Evolutionary conservation across 1,140 invertebrate genomes (phyloP).

Genomic region (Hylaeus volcanicus): DNA sequence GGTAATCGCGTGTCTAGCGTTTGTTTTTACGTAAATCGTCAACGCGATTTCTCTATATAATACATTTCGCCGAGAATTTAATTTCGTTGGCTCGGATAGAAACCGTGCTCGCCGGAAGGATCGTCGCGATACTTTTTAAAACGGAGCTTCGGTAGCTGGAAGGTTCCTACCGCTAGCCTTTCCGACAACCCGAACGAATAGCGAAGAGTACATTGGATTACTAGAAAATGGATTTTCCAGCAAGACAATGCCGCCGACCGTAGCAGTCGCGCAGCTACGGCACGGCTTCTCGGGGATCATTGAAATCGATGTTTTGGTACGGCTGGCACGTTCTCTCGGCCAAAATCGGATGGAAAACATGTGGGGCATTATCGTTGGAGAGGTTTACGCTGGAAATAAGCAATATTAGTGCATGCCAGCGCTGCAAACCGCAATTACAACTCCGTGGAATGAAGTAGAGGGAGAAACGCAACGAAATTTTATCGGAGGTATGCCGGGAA

Average conservation of each 20-base stretch:
- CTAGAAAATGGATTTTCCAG: constrained; percentile 4
- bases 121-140: too few relatives aligned
- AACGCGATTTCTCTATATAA: too few relatives aligned
- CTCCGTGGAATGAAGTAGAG: background rate
- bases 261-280: background rate
- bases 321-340: background rate
- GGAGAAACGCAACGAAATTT: background rate
- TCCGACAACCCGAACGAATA: background rate
- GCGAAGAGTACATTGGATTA: background rate
- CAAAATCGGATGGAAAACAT: constrained; percentile 21
- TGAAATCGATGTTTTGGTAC: background rate
- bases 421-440: background rate
- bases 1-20: too few relatives aligned
- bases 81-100: too few relatives aligned
- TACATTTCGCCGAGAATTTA: too few relatives aligned
- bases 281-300: background rate
- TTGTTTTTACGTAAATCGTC: too few relatives aligned
- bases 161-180: background rate
- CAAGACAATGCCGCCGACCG: background rate
- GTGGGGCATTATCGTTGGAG: background rate
- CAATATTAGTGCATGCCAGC: background rate
- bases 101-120: too few relatives aligned
- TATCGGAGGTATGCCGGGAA: background rate
- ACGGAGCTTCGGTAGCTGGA: too few relatives aligned
- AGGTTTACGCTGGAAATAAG: background rate